These are phyloP conservation scores for Channa argus DNA, from an alignment of 2,113 vertebrate species.

Conservation along the genomic window DNA sequence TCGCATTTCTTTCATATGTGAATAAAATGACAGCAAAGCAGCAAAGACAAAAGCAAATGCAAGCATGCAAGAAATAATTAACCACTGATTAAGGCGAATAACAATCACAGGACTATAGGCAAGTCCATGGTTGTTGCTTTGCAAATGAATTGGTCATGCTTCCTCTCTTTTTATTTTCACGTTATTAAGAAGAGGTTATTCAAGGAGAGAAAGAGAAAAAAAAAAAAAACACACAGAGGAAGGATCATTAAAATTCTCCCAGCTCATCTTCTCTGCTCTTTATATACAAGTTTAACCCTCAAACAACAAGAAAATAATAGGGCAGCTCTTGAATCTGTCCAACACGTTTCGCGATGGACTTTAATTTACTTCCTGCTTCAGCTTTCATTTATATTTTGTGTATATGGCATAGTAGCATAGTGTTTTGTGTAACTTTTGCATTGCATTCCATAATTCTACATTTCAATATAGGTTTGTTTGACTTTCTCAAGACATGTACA, in stretches of 20 bases:
- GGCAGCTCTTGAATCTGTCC: constrained; percentile 7
- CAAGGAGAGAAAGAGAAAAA: background rate
- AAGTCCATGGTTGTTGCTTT: background rate
- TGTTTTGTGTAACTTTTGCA: background rate
- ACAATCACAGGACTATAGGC: background rate
- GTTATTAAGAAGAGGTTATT: constrained; percentile 3
- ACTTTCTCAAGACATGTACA: too few relatives aligned
- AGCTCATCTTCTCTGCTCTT: constrained; percentile 10
- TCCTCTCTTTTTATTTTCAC: background rate
- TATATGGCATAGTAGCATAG: background rate
- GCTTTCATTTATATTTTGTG: background rate
- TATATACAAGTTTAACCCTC: constrained; percentile 9
- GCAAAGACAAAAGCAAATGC: constrained; percentile 8
- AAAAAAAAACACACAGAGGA: background rate
- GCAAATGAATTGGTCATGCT: constrained; percentile 6
- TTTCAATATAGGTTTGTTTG: background rate
- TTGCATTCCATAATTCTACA: background rate
- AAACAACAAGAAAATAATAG: constrained; percentile 22
- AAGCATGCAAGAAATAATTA: constrained; percentile 4
- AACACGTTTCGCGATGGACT: constrained; percentile 3
- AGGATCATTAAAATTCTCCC: constrained; percentile 23
- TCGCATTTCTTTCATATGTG: background rate
- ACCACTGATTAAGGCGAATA: background rate
- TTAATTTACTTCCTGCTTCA: constrained; percentile 25
- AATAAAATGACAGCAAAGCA: constrained; percentile 1